Percentiles rank a stretch among this genome's conserved stretches.
Conservation (phyloP, 2,797 vertebrate species). For the Gadopsis bispinosus region DNA sequence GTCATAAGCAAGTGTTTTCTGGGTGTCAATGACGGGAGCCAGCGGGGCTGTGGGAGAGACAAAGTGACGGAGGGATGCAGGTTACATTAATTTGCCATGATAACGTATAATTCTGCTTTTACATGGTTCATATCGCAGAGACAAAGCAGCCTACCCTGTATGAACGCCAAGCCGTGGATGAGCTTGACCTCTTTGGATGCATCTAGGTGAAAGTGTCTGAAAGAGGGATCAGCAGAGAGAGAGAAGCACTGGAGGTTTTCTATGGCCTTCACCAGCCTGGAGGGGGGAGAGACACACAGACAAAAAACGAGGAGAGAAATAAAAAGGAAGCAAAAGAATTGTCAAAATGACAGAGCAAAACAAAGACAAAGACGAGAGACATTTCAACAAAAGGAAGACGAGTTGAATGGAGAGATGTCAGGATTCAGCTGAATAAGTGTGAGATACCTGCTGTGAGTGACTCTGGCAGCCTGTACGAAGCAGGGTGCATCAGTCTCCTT, state of each 20-base stretch:
- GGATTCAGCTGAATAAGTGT: not conserved
- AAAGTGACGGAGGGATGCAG: not conserved
- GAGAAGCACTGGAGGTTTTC: slow-evolving; percentile 93
- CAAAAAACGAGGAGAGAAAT: not conserved
- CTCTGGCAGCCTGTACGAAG: slow-evolving; percentile 94
- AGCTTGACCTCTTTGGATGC: slow-evolving; percentile 91
- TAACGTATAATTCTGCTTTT: not conserved
- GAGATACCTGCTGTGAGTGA: slow-evolving; percentile 91
- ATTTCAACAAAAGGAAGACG: too few species aligned
- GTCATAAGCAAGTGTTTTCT: slow-evolving; percentile 96
- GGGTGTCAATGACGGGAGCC: slow-evolving; percentile 97
- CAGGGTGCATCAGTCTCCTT: slow-evolving; percentile 94
- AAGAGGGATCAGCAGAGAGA: slow-evolving; percentile 89
- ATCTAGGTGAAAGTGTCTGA: slow-evolving; percentile 92
- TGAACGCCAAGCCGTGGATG: slow-evolving; percentile 89
- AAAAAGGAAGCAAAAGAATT: not conserved
- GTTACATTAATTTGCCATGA: not conserved
- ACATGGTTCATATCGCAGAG: not conserved
- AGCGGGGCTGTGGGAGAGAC: slow-evolving; percentile 86
- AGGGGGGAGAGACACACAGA: not conserved
- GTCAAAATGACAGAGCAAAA: not conserved
- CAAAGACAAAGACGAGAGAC: not conserved
- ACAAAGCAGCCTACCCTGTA: slow-evolving; percentile 83
- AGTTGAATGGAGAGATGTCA: not conserved
- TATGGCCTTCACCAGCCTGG: slow-evolving; percentile 91